Evolutionary conservation across 2,113 vertebrate genomes (phyloP).

Genomic region (Pituophis catenifer): DNA sequence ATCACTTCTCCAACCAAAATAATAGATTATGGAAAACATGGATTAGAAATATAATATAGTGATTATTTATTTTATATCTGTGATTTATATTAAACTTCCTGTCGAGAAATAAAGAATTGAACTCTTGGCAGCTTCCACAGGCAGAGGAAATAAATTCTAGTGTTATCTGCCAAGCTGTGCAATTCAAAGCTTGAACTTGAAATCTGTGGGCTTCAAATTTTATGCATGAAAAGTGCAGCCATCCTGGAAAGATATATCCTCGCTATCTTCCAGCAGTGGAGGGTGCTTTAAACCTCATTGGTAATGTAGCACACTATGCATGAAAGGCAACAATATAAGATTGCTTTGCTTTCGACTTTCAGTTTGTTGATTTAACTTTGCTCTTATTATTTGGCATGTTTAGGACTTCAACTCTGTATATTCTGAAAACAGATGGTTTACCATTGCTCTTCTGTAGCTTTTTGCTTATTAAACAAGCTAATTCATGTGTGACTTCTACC

Average conservation of each 20-base stretch:
- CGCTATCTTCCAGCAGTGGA: not conserved
- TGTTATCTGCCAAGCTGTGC: not conserved
- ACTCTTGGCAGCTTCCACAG: not conserved
- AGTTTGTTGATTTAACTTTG: not conserved
- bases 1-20: not conserved
- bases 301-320: not conserved
- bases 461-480: not conserved
- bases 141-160: not conserved
- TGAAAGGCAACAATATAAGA: not conserved
- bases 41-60: not conserved
- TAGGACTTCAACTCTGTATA: not conserved
- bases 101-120: not conserved
- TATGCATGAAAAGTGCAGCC: not conserved
- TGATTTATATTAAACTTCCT: not conserved
- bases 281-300: not conserved
- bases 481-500: not conserved
- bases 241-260: not conserved
- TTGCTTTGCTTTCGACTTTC: not conserved
- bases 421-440: not conserved
- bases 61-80: not conserved
- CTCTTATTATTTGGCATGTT: not conserved
- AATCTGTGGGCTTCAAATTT: not conserved
- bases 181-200: not conserved
- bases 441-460: not conserved
- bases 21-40: not conserved